These are phyloP conservation scores for Portunus trituberculatus DNA, from an alignment of 1,140 invertebrate species.

Conservation along the genomic window DNA sequence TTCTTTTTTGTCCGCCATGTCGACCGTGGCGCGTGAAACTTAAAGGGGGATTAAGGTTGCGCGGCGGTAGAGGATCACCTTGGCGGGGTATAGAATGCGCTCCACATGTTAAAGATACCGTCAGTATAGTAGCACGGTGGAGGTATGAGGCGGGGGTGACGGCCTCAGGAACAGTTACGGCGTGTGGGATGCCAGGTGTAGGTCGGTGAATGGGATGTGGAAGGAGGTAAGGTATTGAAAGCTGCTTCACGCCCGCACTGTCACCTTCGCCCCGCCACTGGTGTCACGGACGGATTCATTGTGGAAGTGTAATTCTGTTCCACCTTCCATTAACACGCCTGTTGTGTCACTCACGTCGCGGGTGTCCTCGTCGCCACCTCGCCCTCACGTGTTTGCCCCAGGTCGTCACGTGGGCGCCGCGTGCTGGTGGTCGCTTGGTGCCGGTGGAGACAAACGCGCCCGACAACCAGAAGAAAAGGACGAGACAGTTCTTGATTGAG, in stretches of 20 bases:
- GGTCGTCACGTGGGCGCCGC: background rate
- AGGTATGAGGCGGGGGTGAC: too few relatives aligned
- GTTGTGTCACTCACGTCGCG: background rate
- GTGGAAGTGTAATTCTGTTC: background rate
- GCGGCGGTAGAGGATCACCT: too few relatives aligned
- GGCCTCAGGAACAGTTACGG: too few relatives aligned
- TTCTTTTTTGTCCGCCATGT: too few relatives aligned
- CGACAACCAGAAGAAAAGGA: background rate
- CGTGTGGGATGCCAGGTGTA: too few relatives aligned
- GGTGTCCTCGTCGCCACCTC: background rate
- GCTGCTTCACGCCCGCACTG: background rate
- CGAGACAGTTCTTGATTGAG: background rate
- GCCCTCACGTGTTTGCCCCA: background rate
- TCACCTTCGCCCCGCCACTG: background rate
- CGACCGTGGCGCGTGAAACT: too few relatives aligned
- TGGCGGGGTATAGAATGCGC: too few relatives aligned
- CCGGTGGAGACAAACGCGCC: too few relatives aligned
- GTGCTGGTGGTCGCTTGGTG: background rate
- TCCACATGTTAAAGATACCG: too few relatives aligned
- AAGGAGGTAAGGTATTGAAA: background rate
- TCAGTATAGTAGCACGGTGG: too few relatives aligned
- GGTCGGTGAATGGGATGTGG: too few relatives aligned
- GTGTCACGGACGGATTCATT: background rate
- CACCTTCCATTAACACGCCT: background rate
- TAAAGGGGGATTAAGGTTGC: too few relatives aligned